Base-by-base conservation (phyloP, 2,113 vertebrate genomes). In the Nanorana parkeri region DNA sequence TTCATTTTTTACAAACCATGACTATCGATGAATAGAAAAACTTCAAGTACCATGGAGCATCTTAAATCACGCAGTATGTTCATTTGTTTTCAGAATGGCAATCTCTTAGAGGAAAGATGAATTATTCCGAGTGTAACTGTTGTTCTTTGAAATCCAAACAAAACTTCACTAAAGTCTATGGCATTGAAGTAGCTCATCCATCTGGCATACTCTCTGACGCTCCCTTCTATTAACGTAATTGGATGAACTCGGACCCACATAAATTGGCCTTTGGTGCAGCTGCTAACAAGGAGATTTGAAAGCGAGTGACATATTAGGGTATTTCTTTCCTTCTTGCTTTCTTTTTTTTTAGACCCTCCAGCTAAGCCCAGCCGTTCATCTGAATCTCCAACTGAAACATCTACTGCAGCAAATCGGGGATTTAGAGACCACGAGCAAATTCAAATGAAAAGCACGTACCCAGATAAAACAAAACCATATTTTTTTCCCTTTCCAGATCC, bases 391-490 rank as follows among this genome's bases (percentile, higher is more conserved):
- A 61, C 67, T 85, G 86, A 87, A 88, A 84, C 78, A 84, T 88
- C 86, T 86, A 77, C 78, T 86, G 82, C 68, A 67, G 85, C 54
- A 87, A 86, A 80, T 23, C 0, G 29, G 84, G 85, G 87, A 87
- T 87, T 84, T 67, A 58, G 81, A 88, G 56, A 83, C 85, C 86
- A 85, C 87, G 88, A 88, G 86, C 82, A 86, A 86, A 88, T 90
- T 85, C 73, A 84, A 86, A 88, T 89, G 88, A 86, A 87, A 85
- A 87, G 88, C 87, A 89, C 86, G 80, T 87, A 84, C 20, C 66
- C 61, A 28, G 86, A 82, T 71, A 84, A 88, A 88, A 85, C 51
- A 19, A 90, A 91, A 88, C 77, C 87, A 79, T 80, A 86, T 81
- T 80, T 80, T 73, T 76, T 68, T 56, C 21, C 4, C 15, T 65